Conservation (phyloP, 2,797 vertebrate genomes). For the Syndactyla subalaris region DNA sequence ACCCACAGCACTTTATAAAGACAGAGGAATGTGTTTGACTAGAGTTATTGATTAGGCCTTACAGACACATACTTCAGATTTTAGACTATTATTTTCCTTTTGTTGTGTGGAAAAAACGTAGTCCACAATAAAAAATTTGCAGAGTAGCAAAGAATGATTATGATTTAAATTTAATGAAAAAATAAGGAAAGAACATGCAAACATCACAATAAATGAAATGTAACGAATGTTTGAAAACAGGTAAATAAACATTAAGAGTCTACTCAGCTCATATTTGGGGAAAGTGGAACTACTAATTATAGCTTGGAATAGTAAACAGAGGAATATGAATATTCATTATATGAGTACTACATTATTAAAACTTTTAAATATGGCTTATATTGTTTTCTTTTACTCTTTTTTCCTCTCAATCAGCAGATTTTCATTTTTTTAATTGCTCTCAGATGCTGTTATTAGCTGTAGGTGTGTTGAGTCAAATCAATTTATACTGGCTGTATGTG, state of each 20-base stretch:
- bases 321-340: background rate
- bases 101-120: background rate
- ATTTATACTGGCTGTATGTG: background rate
- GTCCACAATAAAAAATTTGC: background rate
- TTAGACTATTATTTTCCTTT: background rate
- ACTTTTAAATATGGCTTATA: background rate
- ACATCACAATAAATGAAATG: background rate
- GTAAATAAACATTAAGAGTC: background rate
- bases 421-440: background rate
- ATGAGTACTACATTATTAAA: background rate
- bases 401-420: background rate
- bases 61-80: background rate
- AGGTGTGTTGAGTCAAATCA: background rate
- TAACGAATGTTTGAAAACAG: background rate
- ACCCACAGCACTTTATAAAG: background rate
- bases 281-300: background rate
- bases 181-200: background rate
- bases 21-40: background rate
- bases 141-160: background rate
- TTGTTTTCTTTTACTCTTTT: background rate
- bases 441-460: background rate
- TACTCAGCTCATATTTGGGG: background rate
- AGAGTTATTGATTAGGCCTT: background rate
- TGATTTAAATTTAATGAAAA: background rate
- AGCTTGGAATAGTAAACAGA: background rate